Evolutionary conservation across 2,797 vertebrate genomes (phyloP).

Genomic region (Pseudomugil tenellus): DNA sequence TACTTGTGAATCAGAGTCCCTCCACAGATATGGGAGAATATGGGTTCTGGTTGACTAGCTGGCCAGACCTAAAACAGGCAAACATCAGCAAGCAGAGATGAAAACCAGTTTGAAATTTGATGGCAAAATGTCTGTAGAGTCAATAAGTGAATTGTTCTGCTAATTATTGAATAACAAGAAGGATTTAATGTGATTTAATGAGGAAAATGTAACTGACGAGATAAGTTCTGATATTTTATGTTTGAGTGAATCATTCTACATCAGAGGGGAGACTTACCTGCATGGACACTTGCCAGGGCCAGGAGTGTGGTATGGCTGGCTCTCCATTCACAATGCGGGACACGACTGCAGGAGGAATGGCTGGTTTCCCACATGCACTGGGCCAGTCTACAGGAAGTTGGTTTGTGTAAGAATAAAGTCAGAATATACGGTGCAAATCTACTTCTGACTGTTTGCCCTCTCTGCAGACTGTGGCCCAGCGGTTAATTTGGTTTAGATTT

Average conservation of each 20-base stretch:
- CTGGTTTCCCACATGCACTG: conserved; percentile 74
- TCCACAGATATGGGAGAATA: conserved; percentile 81
- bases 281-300: conserved; percentile 87
- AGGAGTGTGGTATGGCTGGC: conserved; percentile 78
- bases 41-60: conserved; percentile 69
- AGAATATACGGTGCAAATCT: conserved; percentile 39
- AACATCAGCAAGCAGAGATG: not conserved
- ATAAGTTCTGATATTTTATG: not conserved
- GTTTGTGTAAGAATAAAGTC: conserved; percentile 41
- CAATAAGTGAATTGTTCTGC: not conserved
- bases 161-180: too few relatives aligned
- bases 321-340: conserved; percentile 84
- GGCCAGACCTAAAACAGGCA: conserved; percentile 80
- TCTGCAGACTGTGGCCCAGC: not conserved
- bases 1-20: conserved; percentile 85
- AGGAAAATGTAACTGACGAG: not conserved
- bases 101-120: not conserved
- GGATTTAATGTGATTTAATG: not conserved
- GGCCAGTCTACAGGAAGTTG: conserved; percentile 78
- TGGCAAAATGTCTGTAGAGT: not conserved
- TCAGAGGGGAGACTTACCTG: conserved; percentile 71
- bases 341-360: conserved; percentile 67
- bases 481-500: too few relatives aligned
- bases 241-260: not conserved
- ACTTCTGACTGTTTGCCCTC: conserved; percentile 30